Percentiles rank a stretch among this genome's conserved stretches.
Evolutionary conservation across 1,140 invertebrate species (phyloP).

Genomic region (Artemia franciscana): DNA sequence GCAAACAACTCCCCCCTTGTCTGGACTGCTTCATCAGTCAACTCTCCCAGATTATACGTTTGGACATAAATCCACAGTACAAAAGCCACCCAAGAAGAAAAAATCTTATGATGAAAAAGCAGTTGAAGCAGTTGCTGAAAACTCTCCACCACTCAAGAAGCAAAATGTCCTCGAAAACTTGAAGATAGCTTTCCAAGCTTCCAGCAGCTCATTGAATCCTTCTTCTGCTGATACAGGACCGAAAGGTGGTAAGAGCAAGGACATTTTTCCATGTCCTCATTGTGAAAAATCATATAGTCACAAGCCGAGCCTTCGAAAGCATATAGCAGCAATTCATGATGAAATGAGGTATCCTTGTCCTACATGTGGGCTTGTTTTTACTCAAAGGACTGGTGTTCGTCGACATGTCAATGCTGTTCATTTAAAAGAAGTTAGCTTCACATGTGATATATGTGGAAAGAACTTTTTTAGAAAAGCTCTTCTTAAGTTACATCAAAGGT

Average conservation of each 20-base stretch:
- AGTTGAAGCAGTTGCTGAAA: background rate
- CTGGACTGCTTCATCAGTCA: no score
- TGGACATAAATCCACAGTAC: no score
- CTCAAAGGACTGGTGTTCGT: background rate
- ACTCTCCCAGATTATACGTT: no score
- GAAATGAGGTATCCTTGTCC: background rate
- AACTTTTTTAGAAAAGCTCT: background rate
- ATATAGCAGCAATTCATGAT: background rate
- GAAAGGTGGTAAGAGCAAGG: background rate
- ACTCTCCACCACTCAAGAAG: background rate
- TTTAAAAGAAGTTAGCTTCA: background rate
- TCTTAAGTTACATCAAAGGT: background rate
- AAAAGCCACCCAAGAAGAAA: background rate
- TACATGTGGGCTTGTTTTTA: background rate
- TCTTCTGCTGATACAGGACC: background rate
- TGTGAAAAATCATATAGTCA: background rate
- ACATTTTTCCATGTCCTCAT: background rate
- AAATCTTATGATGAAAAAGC: background rate
- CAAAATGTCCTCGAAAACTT: background rate
- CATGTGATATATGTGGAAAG: background rate
- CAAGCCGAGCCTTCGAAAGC: background rate
- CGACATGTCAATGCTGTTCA: background rate
- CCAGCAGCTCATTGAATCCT: background rate
- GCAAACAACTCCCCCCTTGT: no score
- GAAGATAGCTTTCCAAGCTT: background rate